Percentiles rank a stretch among this genome's conserved stretches.
phyloP scores from a whole-genome alignment of 2,113 vertebrate genomes.

The Elephantulus edwardii region DNA sequence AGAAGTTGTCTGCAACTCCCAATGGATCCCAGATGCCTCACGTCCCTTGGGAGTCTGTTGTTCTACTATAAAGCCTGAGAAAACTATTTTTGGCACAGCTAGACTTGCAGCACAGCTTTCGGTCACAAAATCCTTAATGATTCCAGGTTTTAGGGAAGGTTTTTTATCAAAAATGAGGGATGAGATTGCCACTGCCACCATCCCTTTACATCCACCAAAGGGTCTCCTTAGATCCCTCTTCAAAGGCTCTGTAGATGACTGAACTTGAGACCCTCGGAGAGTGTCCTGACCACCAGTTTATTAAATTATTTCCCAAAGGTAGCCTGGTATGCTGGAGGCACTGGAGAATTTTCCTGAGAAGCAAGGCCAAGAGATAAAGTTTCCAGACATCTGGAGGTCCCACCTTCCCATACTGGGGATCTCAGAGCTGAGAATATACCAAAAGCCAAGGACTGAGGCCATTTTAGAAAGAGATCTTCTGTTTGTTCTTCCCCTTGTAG shows the following conservation, averaged over 20 bases:
- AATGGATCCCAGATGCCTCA: conserved; percentile 12
- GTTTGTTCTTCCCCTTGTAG: conserved; percentile 13
- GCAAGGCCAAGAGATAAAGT: neutral
- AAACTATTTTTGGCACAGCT: neutral
- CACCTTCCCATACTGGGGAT: neutral
- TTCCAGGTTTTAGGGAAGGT: neutral
- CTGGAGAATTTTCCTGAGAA: conserved; percentile 9
- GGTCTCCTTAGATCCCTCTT: conserved; percentile 23
- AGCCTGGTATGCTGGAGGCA: neutral
- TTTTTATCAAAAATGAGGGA: conserved; percentile 2
- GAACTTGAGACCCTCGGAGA: neutral
- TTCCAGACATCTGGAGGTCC: neutral
- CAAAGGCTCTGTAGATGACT: neutral
- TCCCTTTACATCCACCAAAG: conserved; percentile 13
- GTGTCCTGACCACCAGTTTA: neutral
- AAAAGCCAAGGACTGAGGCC: conserved; percentile 5
- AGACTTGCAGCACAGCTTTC: neutral
- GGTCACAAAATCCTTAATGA: neutral
- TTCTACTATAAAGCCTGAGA: conserved; percentile 1
- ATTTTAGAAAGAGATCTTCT: conserved; percentile 37
- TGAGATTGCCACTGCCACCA: neutral
- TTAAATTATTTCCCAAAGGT: conserved; percentile 4
- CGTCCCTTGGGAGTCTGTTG: neutral
- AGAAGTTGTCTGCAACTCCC: neutral
- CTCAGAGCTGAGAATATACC: neutral